phyloP scores from a whole-genome alignment of 2,113 vertebrate species.

The Saimiri boliviensis region DNA sequence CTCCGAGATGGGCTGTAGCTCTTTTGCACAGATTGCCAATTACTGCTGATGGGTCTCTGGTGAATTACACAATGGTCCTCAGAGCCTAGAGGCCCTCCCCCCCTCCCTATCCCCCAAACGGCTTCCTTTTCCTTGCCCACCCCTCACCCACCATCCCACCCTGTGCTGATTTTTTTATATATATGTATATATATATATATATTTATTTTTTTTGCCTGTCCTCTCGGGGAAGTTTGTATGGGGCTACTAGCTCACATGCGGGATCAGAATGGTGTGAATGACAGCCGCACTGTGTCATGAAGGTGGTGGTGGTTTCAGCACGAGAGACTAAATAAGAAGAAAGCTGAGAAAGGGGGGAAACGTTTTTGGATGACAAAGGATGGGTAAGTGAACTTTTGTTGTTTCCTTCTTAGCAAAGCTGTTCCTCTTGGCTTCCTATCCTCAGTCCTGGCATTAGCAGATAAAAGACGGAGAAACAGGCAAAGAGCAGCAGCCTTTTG shows the following conservation, averaged over 20 bases:
- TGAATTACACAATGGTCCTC: conserved; percentile 85
- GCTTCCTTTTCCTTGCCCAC: conserved; percentile 71
- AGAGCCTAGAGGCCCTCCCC: conserved; percentile 82
- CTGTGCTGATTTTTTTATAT: conserved; percentile 57
- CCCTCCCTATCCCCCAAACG: conserved; percentile 34
- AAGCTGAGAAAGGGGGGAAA: conserved; percentile 70
- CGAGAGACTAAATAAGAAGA: conserved; percentile 66
- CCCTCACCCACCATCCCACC: conserved; percentile 63
- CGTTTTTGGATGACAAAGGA: conserved; percentile 80
- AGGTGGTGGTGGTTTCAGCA: conserved; percentile 81
- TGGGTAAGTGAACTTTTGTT: conserved; percentile 89
- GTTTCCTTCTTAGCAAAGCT: conserved; percentile 75
- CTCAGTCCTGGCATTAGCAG: conserved; percentile 65
- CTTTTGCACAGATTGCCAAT: conserved; percentile 75
- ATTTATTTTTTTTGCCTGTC: conserved; percentile 69
- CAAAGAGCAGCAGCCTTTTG: conserved; percentile 71
- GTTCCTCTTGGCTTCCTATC: conserved; percentile 62
- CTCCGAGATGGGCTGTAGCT: conserved; percentile 75
- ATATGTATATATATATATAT: conserved; percentile 43
- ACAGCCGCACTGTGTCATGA: conserved; percentile 83
- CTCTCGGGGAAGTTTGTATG: conserved; percentile 85
- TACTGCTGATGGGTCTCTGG: conserved; percentile 76
- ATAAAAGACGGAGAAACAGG: conserved; percentile 51
- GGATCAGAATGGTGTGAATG: conserved; percentile 81
- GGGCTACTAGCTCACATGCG: conserved; percentile 77